Evolutionary conservation across 2,113 vertebrate genomes (phyloP).

Genomic region (Garra rufa): DNA sequence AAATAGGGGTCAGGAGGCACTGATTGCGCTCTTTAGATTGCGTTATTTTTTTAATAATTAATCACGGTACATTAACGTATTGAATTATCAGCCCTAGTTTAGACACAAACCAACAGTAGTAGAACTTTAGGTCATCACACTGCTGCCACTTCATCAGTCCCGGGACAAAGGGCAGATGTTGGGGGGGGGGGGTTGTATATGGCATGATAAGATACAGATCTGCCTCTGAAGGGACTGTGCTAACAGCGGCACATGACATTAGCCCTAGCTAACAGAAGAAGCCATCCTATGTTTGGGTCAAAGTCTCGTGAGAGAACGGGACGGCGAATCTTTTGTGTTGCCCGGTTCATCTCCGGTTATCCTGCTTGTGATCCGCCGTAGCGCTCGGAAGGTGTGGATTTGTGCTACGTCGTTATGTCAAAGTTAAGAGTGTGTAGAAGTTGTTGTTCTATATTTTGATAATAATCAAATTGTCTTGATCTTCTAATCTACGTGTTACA

Average conservation of each 20-base stretch:
- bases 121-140: constrained; percentile 22
- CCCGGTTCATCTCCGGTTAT: not conserved
- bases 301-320: constrained; percentile 16
- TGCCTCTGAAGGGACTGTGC: not conserved
- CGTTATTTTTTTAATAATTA: not conserved
- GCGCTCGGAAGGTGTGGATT: not conserved
- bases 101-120: not conserved
- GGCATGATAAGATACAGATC: constrained; percentile 27
- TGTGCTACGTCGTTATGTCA: not conserved
- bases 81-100: not conserved
- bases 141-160: constrained; percentile 25
- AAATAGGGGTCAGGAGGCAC: not conserved
- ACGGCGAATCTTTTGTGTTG: not conserved
- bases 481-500: not conserved
- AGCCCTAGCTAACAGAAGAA: not conserved
- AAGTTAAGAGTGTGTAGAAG: not conserved
- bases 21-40: not conserved
- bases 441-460: not conserved
- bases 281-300: not conserved
- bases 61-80: not conserved
- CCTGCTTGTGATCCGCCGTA: not conserved
- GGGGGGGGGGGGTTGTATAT: not conserved
- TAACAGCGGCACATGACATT: not conserved
- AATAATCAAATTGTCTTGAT: not conserved
- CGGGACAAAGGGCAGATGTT: constrained; percentile 28